Evolutionary conservation across 2,797 vertebrate species (phyloP).

Genomic region (Hoplostethus atlanticus): DNA sequence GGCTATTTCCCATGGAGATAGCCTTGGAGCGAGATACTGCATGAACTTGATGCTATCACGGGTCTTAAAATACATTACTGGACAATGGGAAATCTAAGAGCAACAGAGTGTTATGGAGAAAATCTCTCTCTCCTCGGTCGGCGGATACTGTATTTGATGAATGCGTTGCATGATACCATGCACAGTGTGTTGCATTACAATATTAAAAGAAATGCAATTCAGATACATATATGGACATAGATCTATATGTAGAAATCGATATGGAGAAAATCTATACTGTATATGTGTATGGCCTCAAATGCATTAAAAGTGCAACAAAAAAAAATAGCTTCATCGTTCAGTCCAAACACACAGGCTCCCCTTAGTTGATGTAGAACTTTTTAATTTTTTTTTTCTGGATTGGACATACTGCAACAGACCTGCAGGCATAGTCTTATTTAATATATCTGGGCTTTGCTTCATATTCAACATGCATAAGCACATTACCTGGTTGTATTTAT

Average conservation of each 20-base stretch:
- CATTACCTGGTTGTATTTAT: background rate
- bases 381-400: too few species aligned
- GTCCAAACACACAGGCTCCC: background rate
- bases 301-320: background rate
- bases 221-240: constrained; percentile 1
- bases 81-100: constrained; percentile 31
- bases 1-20: constrained; percentile 62
- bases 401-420: too few species aligned
- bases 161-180: constrained; percentile 14
- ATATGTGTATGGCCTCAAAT: background rate
- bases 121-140: background rate
- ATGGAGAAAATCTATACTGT: background rate
- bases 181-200: background rate
- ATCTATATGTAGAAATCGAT: constrained; percentile 33
- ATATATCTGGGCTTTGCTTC: background rate
- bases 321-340: background rate
- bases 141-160: constrained; percentile 35
- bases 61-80: constrained; percentile 34
- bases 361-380: background rate
- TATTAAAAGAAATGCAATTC: background rate
- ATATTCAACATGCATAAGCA: background rate
- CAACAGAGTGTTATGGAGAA: constrained; percentile 1
- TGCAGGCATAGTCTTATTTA: too few species aligned
- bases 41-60: constrained; percentile 48
- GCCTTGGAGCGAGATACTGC: constrained; percentile 39